These are phyloP conservation scores for Pristionchus japonicus DNA, from an alignment of 2,888 invertebrate species.

Conservation along the genomic window DNA sequence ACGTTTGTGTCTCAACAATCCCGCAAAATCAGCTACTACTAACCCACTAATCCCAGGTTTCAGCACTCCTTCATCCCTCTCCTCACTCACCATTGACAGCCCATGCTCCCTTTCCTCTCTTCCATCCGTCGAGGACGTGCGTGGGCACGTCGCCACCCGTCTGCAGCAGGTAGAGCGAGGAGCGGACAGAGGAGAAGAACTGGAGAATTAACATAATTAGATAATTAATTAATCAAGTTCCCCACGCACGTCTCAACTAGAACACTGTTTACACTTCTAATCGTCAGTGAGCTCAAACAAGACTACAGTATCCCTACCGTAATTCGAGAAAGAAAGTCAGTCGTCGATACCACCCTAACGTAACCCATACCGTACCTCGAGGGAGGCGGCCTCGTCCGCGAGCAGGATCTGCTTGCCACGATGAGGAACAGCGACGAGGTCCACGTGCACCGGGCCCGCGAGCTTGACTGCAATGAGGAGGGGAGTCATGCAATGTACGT, in stretches of 20 bases:
- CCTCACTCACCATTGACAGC: constrained; percentile 21
- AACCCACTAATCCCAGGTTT: not conserved
- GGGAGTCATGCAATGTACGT: not conserved
- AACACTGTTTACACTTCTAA: too few species aligned
- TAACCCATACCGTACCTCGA: constrained; percentile 1
- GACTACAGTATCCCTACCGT: too few species aligned
- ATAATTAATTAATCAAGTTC: not conserved
- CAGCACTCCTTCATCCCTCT: not conserved
- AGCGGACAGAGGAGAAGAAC: constrained; percentile 36
- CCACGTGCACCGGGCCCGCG: constrained; percentile 37
- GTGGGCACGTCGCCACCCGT: constrained; percentile 15
- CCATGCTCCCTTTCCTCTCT: constrained; percentile 38
- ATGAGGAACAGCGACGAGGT: constrained; percentile 37
- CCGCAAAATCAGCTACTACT: not conserved
- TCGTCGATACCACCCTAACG: too few species aligned
- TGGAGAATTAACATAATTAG: not conserved
- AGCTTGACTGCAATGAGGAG: constrained; percentile 38
- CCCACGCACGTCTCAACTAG: too few species aligned
- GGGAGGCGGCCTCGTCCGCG: not conserved
- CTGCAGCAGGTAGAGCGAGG: constrained; percentile 32
- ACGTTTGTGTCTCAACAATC: not conserved
- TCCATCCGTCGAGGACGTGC: constrained; percentile 13
- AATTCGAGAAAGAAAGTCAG: not conserved
- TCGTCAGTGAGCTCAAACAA: too few species aligned
- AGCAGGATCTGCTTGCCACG: constrained; percentile 4